Conservation (phyloP, 2,888 invertebrate species). For the Rugalucina vietnamica region DNA sequence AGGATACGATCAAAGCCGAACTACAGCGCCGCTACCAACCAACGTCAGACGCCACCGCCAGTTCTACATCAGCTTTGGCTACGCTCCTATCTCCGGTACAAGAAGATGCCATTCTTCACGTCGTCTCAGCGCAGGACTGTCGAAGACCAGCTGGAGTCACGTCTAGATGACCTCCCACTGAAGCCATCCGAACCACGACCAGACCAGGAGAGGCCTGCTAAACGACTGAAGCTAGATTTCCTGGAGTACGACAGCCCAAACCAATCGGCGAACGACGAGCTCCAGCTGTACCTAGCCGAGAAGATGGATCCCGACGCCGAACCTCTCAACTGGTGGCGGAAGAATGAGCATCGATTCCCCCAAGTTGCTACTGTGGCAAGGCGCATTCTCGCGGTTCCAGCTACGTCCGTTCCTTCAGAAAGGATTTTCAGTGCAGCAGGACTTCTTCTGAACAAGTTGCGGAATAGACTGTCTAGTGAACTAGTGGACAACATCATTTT, state of each 20-base stretch:
- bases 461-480: no score
- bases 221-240: constrained; percentile 1
- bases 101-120: constrained; percentile 25
- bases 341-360: no score
- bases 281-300: background rate
- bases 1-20: background rate
- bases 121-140: constrained; percentile 5
- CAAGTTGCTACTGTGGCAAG: no score
- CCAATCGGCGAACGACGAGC: background rate
- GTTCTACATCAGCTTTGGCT: no score
- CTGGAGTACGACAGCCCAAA: background rate
- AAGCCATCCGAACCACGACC: background rate
- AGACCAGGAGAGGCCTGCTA: background rate
- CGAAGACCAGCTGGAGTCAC: background rate
- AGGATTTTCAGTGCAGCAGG: no score
- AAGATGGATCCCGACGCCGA: no score
- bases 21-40: background rate
- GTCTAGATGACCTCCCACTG: constrained; percentile 8
- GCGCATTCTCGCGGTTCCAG: no score
- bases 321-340: no score
- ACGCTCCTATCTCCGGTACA: constrained; percentile 20
- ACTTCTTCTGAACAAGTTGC: no score
- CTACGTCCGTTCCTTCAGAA: no score
- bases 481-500: no score
- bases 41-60: background rate